Evolutionary conservation across 2,888 invertebrate genomes (phyloP).

Genomic region (Drepanosiphum platanoidis): DNA sequence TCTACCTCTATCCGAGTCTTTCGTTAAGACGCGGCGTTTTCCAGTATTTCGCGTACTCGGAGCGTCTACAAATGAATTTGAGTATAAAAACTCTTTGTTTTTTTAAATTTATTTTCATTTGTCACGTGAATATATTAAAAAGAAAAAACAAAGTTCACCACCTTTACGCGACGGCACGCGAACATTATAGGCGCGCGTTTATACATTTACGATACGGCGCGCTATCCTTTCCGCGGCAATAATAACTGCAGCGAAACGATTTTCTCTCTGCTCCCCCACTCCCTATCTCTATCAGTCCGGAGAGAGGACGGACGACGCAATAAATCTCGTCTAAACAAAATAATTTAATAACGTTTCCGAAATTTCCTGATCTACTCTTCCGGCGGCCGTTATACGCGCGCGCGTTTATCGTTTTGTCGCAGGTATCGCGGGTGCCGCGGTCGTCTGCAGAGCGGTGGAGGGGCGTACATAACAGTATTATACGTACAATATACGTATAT

Average conservation of each 20-base stretch:
- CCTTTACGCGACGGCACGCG: no score
- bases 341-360: constrained; percentile 32
- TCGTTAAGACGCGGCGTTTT: no score
- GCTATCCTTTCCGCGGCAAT: not conserved
- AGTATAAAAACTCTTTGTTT: no score
- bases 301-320: not conserved
- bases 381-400: constrained; percentile 24
- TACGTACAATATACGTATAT: not conserved
- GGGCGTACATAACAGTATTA: not conserved
- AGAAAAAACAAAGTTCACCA: no score
- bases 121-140: no score
- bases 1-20: no score
- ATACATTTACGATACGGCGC: not conserved
- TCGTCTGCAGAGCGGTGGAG: not conserved
- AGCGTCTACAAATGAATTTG: no score
- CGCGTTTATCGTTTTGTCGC: constrained; percentile 27
- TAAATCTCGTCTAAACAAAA: constrained; percentile 32
- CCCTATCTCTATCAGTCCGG: not conserved
- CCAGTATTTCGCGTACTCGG: no score
- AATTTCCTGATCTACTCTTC: not conserved
- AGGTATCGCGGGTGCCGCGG: not conserved
- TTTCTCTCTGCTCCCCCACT: not conserved
- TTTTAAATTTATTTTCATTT: no score
- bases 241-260: not conserved
- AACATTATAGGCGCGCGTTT: not conserved